phyloP scores from a whole-genome alignment of 2,113 vertebrate species.

The Pygoscelis adeliae region DNA sequence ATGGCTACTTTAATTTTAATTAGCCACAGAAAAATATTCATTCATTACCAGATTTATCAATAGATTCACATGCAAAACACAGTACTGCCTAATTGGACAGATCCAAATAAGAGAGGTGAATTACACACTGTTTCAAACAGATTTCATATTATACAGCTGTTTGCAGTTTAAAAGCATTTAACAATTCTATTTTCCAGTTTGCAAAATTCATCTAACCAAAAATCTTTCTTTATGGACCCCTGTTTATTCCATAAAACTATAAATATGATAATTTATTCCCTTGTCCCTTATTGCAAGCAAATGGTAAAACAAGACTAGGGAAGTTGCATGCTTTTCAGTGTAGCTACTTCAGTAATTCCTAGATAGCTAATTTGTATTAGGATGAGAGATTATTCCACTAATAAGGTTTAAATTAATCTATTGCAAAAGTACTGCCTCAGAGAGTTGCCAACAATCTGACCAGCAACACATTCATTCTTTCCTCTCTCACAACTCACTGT shows the following conservation, averaged over 20 bases:
- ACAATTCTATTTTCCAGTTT: not conserved
- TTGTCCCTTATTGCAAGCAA: not conserved
- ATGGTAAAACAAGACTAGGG: not conserved
- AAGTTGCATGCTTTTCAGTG: not conserved
- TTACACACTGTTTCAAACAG: not conserved
- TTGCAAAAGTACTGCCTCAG: constrained; percentile 29
- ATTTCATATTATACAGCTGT: not conserved
- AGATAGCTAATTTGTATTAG: constrained; percentile 23
- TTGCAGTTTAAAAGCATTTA: not conserved
- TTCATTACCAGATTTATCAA: not conserved
- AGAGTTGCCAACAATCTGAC: constrained; percentile 27
- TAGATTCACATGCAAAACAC: not conserved
- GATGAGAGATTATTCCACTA: constrained; percentile 26
- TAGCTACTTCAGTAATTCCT: constrained; percentile 25
- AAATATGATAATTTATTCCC: not conserved
- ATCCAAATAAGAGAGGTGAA: not conserved
- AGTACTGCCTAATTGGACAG: not conserved
- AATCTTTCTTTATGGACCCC: not conserved
- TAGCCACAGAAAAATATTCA: not conserved
- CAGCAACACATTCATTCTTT: constrained; percentile 33
- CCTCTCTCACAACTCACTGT: not conserved
- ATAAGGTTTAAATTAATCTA: constrained; percentile 52
- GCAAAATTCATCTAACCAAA: not conserved
- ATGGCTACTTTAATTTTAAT: not conserved
- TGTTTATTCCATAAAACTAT: not conserved